Percentiles rank a stretch among this genome's conserved stretches.
Conservation (phyloP, 1,140 invertebrate genomes). For the Zaprionus vittiger region DNA sequence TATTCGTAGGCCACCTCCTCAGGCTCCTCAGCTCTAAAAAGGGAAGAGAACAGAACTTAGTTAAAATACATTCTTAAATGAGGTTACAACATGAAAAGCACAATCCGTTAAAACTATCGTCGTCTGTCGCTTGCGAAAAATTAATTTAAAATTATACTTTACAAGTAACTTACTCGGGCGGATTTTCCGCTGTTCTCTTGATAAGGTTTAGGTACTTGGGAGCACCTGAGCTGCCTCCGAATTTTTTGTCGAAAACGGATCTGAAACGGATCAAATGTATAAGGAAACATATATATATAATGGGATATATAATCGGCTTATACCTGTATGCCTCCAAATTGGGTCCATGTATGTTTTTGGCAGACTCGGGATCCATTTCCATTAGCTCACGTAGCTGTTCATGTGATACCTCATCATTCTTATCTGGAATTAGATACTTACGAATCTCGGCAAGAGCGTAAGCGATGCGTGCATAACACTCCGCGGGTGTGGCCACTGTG, state of each 20-base stretch:
- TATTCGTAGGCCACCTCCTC: conserved; percentile 74
- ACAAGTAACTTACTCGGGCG: conserved; percentile 81
- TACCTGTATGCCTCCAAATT: conserved; percentile 72
- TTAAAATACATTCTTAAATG: conserved; percentile 1
- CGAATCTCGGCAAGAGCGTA: conserved; percentile 92
- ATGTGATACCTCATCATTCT: conserved; percentile 84
- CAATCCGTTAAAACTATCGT: neutral
- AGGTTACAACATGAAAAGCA: conserved; percentile 15
- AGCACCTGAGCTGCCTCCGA: conserved; percentile 55
- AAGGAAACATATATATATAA: neutral
- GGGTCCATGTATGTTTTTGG: conserved; percentile 67
- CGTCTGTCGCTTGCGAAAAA: conserved; percentile 24
- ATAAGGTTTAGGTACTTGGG: conserved; percentile 70
- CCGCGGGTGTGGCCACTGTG: conserved; percentile 92
- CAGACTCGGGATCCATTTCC: conserved; percentile 80
- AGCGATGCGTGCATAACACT: conserved; percentile 94
- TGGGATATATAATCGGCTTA: neutral
- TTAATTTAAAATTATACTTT: conserved; percentile 76
- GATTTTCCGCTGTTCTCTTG: conserved; percentile 74
- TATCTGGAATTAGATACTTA: conserved; percentile 90
- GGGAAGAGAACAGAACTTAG: conserved; percentile 13
- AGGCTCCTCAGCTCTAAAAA: conserved; percentile 69
- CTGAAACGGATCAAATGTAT: conserved; percentile 31
- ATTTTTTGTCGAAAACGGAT: conserved; percentile 76
- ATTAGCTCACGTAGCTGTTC: conserved; percentile 79